Base-by-base conservation (phyloP, 2,113 vertebrate species). In the Dolichallabes microphthalmus region DNA sequence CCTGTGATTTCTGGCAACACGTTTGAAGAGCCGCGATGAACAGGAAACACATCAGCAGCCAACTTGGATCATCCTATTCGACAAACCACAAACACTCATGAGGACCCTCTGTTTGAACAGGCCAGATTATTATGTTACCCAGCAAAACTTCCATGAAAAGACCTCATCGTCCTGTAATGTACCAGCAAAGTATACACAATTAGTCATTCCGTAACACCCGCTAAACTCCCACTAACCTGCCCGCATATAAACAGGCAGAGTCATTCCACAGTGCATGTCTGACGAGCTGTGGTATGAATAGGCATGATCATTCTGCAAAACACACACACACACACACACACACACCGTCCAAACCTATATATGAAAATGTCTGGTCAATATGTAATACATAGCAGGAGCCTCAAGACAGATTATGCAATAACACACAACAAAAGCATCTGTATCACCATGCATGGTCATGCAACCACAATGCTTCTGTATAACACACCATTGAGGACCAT, bases 1-100 rank as follows among this genome's bases (percentile, higher is more conserved):
- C 92, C 96, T 0, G 85, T 92, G 68, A 92, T 96, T 1, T 80
- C 81, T 35, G 63, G 89, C 52, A 83, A 79, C 52, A 90, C 89
- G 15, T 91, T 89, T 60, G 91, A 90, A 19, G 80, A 86, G 83
- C 85, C 89, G 14, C 88, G 85, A 89, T 52, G 27, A 35, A 17
- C 66, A 27, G 60, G 22, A 52, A 60, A 53, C n/a, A 22, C 66
- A 73, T 55, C 50, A 20, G 55, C 32, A 27, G 81, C 20, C 61
- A 32, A 17, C 17, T 35, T 22, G 27, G 19, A 58, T 58, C 76
- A 19, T 57, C 76, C 55, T 1, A 2, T 58, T 58, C 22, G 53
- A 9, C 75, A 58, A 58, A 87, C 60, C 55, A 13, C 66, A 52
- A 53, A 85, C 30, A 32, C 80, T 32, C 12, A 0, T 12, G 12